Evolutionary conservation across 2,888 invertebrate genomes (phyloP), one percentile per base, ranked within the genome.

Genomic region (Plemyria rubiginata): DNA sequence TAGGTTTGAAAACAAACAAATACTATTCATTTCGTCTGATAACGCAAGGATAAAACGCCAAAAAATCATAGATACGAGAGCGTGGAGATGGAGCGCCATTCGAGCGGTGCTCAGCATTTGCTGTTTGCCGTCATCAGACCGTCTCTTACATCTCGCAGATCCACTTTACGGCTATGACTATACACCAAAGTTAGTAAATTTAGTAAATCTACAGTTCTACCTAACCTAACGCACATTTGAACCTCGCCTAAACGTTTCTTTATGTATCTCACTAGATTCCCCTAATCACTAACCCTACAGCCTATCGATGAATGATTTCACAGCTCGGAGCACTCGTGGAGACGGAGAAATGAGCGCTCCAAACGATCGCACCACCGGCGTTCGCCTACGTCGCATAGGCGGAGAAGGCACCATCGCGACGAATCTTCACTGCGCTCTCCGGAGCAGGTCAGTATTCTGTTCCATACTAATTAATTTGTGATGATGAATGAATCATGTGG

Each of bases 311-410:
- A 86, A 85, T 88, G 87, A 91, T 94, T 94, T 82, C 95, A 94
- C 95, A 95, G 95, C 90, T 94, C 95, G 88, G 95, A 95, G 93
- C 96, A 96, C 94, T 93, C 95, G 94, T 88, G 97, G 95, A 86
- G 96, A 94, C 83, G 96, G 94, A 92, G 96, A 94, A 89, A 96
- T 95, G 94, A 97, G 80, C 95, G 97, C 73, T 97, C 97, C 87
- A 97, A 97, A 89, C 95, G 97, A 76, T 97, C 97, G 80, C 95
- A 96, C 86, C 95, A 97, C 74, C 95, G 97, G 85, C 96, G 97
- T 72, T 97, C 97, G 70, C 96, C 96, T 67, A 95, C 95, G 75
- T 95, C 96, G 80, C 95, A 96, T 82, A 94, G 96, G 73, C 95
- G 96, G 79, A 94, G 95, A 79, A 95, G 96, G 85, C 94, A 92